Evolutionary conservation across 92 coral and sea anemone genomes (phyloP).

Genomic region (Porites divaricata): DNA sequence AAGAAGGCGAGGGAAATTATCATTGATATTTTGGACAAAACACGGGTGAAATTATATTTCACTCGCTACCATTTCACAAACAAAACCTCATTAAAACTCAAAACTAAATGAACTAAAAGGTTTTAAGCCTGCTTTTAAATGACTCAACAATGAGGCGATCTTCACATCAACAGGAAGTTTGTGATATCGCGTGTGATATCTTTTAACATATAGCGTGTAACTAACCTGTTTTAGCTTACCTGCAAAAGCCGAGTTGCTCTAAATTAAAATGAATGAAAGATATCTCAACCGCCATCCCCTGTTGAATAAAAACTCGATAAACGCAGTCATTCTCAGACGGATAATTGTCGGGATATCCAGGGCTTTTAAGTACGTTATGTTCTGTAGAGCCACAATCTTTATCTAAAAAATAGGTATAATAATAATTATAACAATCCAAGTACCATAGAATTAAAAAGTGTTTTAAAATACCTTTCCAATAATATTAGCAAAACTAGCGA

Average conservation of each 20-base stretch:
- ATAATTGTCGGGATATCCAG: neutral
- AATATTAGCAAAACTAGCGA: too few species aligned
- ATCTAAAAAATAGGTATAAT: neutral
- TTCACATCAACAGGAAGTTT: neutral
- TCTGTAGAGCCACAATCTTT: conserved; percentile 2
- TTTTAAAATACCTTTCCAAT: too few species aligned
- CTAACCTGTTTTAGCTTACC: neutral
- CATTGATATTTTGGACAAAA: too few species aligned
- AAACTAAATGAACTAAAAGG: too few species aligned
- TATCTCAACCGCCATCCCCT: neutral
- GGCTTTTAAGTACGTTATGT: neutral
- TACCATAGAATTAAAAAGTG: too few species aligned
- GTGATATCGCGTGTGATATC: neutral
- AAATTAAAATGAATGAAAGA: neutral
- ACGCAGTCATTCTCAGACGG: neutral
- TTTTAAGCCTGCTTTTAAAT: neutral
- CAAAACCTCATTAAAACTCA: too few species aligned
- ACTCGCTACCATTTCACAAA: too few species aligned
- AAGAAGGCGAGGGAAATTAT: too few species aligned
- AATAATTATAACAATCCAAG: too few species aligned
- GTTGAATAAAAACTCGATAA: neutral
- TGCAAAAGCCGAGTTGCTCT: neutral
- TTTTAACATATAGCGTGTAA: neutral
- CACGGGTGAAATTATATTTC: too few species aligned
- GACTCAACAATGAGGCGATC: neutral